Evolutionary conservation across 2,888 invertebrate species (phyloP), one percentile per base, ranked within the genome.

Genomic region (Eustalomyia histrio): DNA sequence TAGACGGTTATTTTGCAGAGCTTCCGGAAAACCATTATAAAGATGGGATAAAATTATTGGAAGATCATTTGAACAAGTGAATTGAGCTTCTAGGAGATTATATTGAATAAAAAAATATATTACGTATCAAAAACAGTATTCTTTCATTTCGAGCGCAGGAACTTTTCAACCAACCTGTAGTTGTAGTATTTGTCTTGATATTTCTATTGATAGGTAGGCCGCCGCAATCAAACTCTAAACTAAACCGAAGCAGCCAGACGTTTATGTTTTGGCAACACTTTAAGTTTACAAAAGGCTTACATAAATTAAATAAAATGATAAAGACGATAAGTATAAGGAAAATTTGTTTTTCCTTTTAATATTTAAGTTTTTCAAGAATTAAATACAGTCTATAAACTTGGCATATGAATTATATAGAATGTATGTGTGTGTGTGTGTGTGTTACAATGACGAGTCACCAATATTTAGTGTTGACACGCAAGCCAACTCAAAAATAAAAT

Each of bases 381-480:
- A 39, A 39, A 12, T 39, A 3, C n/a, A 47, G 16, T n/a, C 2
- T 47, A n/a, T 47, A 14, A 47, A 47, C 43, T n/a, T 47, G 14
- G 43, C 14, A 7, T 47, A n/a, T 47, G 14, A 2, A 14, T 47
- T 47, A 4, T 47, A 12, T 43, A n/a, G 5, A 47, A n/a, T 2
- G 14, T 47, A 29, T 69, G 47, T 76, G 50, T 69, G 63, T 63
- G 57, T 17, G 55, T 65, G 61, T 79, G 39, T 43, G 43, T 55
- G 24, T 47, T 16, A 50, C 57, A 57, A 33, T 21, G 69, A 43
- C 68, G 71, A 72, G 60, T 68, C 67, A 72, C 10, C 83, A 83
- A 85, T 83, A 89, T 89, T 89, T 87, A 84, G 86, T 88, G 89
- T 88, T 88, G 89, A 89, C 89, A 88, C 86, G 87, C 87, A 84